A percentile compares a stretch with the other conserved stretches of the same genome.
Evolutionary conservation across 2,797 vertebrate genomes (phyloP).

Genomic region (Tapera naevia): DNA sequence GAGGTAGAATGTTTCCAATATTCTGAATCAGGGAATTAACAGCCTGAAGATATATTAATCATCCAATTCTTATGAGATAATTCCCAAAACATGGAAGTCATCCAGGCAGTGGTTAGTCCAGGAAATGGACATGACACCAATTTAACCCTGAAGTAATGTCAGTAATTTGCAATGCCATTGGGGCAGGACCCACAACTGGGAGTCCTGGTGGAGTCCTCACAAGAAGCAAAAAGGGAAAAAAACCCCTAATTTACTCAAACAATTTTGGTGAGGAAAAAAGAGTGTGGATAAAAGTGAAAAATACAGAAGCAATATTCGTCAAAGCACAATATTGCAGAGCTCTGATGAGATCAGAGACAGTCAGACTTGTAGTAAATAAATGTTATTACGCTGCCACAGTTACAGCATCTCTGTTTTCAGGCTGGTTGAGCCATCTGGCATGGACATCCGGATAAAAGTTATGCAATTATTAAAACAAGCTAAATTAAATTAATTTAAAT

Average conservation of each 20-base stretch:
- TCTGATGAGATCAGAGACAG: not conserved
- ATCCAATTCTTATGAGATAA: not conserved
- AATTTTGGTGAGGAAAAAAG: not conserved
- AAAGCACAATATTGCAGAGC: not conserved
- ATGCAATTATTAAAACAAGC: conserved; percentile 61
- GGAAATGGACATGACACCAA: not conserved
- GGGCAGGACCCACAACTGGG: not conserved
- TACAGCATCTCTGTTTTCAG: conserved; percentile 28
- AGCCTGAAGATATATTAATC: not conserved
- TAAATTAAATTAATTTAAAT: conserved; percentile 70
- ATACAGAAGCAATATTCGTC: not conserved
- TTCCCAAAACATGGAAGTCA: not conserved
- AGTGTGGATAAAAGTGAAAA: not conserved
- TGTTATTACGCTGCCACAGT: conserved; percentile 29
- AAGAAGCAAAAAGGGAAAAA: not conserved
- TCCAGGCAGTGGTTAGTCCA: not conserved
- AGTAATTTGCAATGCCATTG: not conserved
- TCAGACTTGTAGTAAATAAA: conserved; percentile 56
- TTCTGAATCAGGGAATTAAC: not conserved
- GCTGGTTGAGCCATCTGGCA: conserved; percentile 32
- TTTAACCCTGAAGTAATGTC: not conserved
- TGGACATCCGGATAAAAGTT: conserved; percentile 50
- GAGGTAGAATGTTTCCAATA: not conserved
- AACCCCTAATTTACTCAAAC: not conserved
- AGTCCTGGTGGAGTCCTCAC: not conserved